Evolutionary conservation across 1,140 invertebrate species (phyloP), one percentile per base, ranked within the genome.

Genomic region (Drosophila orosa): DNA sequence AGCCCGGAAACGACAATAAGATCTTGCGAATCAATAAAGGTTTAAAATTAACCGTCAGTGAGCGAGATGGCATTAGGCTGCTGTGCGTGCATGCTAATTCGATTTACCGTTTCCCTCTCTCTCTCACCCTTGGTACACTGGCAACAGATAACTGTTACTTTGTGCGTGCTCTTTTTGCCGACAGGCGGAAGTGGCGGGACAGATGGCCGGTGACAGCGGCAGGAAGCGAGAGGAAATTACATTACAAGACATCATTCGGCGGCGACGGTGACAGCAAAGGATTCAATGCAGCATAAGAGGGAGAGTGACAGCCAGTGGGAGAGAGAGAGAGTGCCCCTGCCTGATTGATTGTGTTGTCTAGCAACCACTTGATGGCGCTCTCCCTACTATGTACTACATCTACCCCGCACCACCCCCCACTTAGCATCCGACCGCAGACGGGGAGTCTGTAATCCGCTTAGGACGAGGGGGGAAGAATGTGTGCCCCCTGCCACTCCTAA

Each of bases 41-140:
- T 71, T 71, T 71, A 71, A 71, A 71, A 57, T 69, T 71, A 71
- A 71, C 65, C 63, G 62, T 66, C n/a, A 33, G n/a, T 25, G 15
- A 24, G 5, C 7, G 42, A 35, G 37, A 42, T 27, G 45, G 29
- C 24, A 9, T 42, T 44, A 33, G 25, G 25, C 33, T 45, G 25
- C 27, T 29, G 27, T 63, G 65, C 31, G 63, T 56, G 47, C 63
- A 55, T 54, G 62, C 39, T 69, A 68, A 69, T 68, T 67, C 47
- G 24, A 55, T 68, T 68, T 52, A 13, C 27, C 27, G 1, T 9
- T 12, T 3, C 9, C 3, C 35, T 17, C 15, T 9, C 17, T 35
- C 45, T 8, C 17, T 15, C 9, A 15, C 24, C 42, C 19, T 40
- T 48, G 22, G 9, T 25, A 45, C 13, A 45, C 13, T 24, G 33